Percentiles rank a stretch among this genome's conserved stretches.
phyloP scores from a whole-genome alignment of 2,797 vertebrate genomes.

The Lerista edwardsae region DNA sequence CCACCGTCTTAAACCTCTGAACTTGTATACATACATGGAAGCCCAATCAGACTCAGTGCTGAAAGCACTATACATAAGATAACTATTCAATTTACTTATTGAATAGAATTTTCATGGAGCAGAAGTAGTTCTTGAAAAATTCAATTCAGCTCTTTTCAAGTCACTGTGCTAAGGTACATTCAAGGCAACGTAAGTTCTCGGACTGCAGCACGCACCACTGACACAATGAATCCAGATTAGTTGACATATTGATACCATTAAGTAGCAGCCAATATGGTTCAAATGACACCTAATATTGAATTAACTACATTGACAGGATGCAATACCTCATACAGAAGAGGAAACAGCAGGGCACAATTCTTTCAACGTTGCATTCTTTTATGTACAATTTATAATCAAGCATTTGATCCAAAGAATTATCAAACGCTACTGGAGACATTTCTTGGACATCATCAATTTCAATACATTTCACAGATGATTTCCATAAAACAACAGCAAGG shows the following conservation, averaged over 20 bases:
- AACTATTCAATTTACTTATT: background rate
- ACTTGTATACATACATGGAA: background rate
- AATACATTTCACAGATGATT: background rate
- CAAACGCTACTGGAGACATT: background rate
- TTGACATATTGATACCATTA: background rate
- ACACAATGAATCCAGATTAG: background rate
- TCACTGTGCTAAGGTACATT: background rate
- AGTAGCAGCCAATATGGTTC: background rate
- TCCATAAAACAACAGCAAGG: background rate
- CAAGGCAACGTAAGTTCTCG: conserved; percentile 21
- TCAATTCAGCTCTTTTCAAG: background rate
- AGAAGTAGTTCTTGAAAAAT: background rate
- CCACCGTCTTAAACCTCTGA: background rate
- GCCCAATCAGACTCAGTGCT: background rate
- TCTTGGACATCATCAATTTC: background rate
- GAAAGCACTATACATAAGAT: conserved; percentile 34
- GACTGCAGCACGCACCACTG: background rate
- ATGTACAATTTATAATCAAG: background rate
- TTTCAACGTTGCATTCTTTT: background rate
- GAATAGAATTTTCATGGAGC: background rate
- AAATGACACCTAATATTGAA: background rate
- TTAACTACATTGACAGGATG: background rate
- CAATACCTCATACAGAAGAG: background rate
- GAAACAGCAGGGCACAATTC: background rate
- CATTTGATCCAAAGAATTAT: background rate